Conservation (phyloP, 1,140 invertebrate species). For the Dufourea novaeangliae region DNA sequence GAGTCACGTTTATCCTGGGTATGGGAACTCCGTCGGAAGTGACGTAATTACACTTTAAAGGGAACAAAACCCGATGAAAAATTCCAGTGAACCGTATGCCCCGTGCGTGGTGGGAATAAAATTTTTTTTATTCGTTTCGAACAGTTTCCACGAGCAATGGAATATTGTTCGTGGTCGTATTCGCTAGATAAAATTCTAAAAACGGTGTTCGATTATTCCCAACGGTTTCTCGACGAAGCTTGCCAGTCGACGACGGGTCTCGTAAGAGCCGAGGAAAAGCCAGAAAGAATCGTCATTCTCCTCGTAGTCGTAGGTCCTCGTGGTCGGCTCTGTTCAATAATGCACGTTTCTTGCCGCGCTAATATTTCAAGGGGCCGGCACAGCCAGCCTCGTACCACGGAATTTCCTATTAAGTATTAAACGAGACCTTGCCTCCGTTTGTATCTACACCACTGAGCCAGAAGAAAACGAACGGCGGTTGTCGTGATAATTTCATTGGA, state of each 20-base stretch:
- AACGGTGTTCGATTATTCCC: too few species aligned
- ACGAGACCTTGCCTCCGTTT: not conserved
- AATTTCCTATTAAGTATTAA: constrained; percentile 41
- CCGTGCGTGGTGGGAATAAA: not conserved
- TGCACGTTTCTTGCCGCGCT: constrained; percentile 68
- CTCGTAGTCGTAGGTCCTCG: constrained; percentile 52
- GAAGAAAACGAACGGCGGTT: not conserved
- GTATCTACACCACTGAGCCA: too few species aligned
- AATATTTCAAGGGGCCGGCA: constrained; percentile 74
- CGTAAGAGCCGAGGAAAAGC: not conserved
- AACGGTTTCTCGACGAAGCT: too few species aligned
- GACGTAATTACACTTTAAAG: not conserved
- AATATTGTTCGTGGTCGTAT: too few species aligned
- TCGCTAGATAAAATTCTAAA: too few species aligned
- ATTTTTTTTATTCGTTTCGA: too few species aligned
- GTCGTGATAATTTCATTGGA: not conserved
- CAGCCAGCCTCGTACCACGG: constrained; percentile 58
- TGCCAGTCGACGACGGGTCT: not conserved
- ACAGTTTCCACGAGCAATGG: not conserved
- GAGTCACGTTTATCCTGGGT: not conserved
- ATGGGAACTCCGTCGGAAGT: not conserved
- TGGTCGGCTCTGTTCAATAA: constrained; percentile 72
- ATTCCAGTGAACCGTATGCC: not conserved
- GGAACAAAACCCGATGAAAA: not conserved
- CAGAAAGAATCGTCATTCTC: not conserved